These are phyloP conservation scores for Pterobdella sp. DNA, from an alignment of 2,888 invertebrate species.

Conservation along the genomic window DNA sequence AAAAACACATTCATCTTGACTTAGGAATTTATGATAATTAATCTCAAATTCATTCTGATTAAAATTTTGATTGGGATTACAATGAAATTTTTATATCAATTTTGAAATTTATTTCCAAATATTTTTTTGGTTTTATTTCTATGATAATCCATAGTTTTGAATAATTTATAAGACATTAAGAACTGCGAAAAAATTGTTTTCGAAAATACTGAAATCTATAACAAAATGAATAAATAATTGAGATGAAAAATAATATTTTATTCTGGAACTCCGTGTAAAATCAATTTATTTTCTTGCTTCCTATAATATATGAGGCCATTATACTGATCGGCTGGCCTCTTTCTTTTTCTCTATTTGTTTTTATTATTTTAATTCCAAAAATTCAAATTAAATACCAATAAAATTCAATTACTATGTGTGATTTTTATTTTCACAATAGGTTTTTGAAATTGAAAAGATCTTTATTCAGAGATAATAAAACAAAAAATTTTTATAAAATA, in stretches of 20 bases:
- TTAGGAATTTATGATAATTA: too few relatives aligned
- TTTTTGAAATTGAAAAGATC: not conserved
- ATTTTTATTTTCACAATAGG: too few relatives aligned
- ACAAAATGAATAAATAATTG: not conserved
- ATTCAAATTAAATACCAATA: too few relatives aligned
- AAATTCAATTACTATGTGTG: too few relatives aligned
- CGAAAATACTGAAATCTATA: too few relatives aligned
- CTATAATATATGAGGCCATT: conserved; percentile 16
- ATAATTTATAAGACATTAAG: not conserved
- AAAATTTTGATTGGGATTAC: too few relatives aligned
- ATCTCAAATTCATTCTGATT: too few relatives aligned
- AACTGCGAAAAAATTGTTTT: too few relatives aligned
- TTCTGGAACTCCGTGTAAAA: conserved; percentile 12
- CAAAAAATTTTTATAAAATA: too few relatives aligned
- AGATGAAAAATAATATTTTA: conserved; percentile 4
- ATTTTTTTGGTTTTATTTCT: not conserved
- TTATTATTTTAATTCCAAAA: conserved; percentile 9
- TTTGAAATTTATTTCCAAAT: not conserved
- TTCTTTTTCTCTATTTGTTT: not conserved
- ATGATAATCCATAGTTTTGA: not conserved
- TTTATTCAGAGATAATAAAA: too few relatives aligned
- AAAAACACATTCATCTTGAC: too few relatives aligned
- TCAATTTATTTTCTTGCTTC: conserved; percentile 5
- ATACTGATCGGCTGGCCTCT: conserved; percentile 11
- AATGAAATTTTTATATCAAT: too few relatives aligned